Evolutionary conservation across 2,113 vertebrate genomes (phyloP).

Genomic region (Halcyon senegalensis): DNA sequence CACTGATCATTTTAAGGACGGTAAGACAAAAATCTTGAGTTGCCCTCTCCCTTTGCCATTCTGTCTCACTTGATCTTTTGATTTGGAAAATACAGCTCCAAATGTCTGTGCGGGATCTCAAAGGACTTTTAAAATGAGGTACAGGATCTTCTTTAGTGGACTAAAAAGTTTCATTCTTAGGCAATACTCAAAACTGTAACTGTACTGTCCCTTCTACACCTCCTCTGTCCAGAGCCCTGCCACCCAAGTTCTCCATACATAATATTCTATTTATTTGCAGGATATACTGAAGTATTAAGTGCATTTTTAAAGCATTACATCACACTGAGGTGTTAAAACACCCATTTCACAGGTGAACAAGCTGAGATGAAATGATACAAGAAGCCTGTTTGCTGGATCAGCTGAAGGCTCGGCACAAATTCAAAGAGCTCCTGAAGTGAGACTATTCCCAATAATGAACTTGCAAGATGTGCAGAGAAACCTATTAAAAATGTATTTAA

Average conservation of each 20-base stretch:
- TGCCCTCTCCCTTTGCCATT: neutral
- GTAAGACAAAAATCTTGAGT: neutral
- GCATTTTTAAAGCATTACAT: neutral
- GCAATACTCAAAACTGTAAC: neutral
- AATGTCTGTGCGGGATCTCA: neutral
- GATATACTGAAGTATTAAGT: neutral
- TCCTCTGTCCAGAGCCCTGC: neutral
- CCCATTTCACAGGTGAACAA: constrained; percentile 20
- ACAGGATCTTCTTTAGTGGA: neutral
- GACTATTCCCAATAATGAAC: neutral
- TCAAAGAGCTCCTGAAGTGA: neutral
- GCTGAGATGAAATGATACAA: neutral
- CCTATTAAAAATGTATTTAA: neutral
- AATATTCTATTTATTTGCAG: neutral
- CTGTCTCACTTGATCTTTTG: neutral
- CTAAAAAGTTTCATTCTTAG: neutral
- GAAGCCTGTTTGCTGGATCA: neutral
- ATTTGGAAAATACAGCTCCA: neutral
- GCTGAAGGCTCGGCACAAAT: neutral
- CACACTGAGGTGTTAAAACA: neutral
- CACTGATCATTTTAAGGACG: neutral
- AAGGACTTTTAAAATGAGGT: neutral
- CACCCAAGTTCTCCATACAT: neutral
- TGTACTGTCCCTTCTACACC: neutral
- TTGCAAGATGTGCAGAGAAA: neutral